Conservation (phyloP, 2,888 invertebrate genomes). For the Limnephilus rhombicus region DNA sequence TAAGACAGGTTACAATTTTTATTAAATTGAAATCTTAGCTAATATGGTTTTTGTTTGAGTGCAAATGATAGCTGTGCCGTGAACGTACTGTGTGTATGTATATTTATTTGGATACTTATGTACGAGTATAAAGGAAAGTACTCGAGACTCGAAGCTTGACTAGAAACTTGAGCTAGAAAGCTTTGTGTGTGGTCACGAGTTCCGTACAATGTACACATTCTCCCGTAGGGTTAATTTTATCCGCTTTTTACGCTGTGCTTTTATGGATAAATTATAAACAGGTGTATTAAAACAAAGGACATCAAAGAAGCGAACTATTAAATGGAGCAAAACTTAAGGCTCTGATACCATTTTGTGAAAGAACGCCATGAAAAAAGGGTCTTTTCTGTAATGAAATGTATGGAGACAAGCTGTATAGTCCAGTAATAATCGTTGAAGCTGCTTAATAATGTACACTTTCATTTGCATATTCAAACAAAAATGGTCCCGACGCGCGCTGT, state of each 20-base stretch:
- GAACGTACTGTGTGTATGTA: neutral
- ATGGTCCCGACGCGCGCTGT: constrained; percentile 53
- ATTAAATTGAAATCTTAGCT: neutral
- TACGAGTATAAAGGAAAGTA: neutral
- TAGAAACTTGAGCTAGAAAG: neutral
- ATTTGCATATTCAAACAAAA: constrained; percentile 67
- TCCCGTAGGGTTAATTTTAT: neutral
- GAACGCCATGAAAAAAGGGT: constrained; percentile 21
- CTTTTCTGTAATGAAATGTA: constrained; percentile 46
- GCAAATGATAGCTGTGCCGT: neutral
- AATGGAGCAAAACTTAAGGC: constrained; percentile 35
- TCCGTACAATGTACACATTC: neutral
- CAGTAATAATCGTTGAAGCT: constrained; percentile 65
- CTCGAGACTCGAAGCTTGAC: neutral
- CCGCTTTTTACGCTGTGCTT: neutral
- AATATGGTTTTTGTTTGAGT: neutral
- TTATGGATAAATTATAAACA: constrained; percentile 29
- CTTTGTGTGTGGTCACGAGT: neutral
- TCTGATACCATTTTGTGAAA: constrained; percentile 25
- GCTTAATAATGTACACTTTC: constrained; percentile 66
- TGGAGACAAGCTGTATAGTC: constrained; percentile 51
- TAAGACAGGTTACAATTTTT: neutral
- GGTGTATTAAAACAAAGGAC: constrained; percentile 37
- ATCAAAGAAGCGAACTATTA: constrained; percentile 35
- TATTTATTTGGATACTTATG: neutral